Evolutionary conservation across 2,888 invertebrate genomes (phyloP), one percentile per base, ranked within the genome.

Genomic region (Sinotaia quadrata): DNA sequence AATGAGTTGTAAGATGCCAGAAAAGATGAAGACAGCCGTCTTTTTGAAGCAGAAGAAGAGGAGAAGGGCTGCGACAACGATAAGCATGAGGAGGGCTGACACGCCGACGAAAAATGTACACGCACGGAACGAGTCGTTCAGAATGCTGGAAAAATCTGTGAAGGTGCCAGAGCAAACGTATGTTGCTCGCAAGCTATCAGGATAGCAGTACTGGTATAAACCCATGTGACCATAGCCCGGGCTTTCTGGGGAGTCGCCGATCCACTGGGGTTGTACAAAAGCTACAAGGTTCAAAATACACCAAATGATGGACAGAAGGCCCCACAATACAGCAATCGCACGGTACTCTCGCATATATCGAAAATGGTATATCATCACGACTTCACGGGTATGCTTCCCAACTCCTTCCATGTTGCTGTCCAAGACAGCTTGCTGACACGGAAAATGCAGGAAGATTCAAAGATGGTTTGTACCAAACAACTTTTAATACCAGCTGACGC

Each of bases 321-420:
- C 97, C 98, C 98, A 98, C 79, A 98, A 91, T 70, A 98, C 97
- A 66, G 96, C 97, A 75, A 98, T 95, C 63, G 97, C 97, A 73
- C 89, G 82, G 75, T 89, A 89, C 78, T 90, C 89, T 47, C 88
- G 75, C 70, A 87, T 84, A 77, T 89, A 89, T 36, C 84, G 81
- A 73, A 81, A 81, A 78, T 86, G 81, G 67, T 84, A 83, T 33
- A 81, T 74, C 62, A 78, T 81, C 10, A 80, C 80, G 2, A 80
- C 83, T 60, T 83, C 82, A 54, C 79, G 82, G 72, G 81, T 82
- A 67, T 78, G 83, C 69, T 79, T 81, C n/a, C n/a, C n/a, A n/a
- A n/a, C n/a, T 2, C 68, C 67, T 62, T 78, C 75, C 74, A 77
- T 77, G 44, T 34, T 54, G 37, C 33, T 33, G 57, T n/a, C 34